Evolutionary conservation across 2,888 invertebrate genomes (phyloP).

Genomic region (Diarsia brunnea): DNA sequence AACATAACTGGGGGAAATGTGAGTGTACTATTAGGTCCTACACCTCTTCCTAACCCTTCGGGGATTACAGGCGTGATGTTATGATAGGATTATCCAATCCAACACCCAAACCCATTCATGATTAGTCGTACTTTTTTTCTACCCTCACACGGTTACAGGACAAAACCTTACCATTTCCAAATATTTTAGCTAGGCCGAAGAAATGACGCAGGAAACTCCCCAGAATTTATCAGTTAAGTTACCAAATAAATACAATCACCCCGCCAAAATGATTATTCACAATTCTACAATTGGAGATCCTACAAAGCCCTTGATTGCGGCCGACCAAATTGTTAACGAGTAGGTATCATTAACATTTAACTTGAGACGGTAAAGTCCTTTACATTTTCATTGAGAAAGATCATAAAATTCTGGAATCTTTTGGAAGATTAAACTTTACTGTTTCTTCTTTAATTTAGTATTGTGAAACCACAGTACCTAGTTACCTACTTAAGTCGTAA

Average conservation of each 20-base stretch:
- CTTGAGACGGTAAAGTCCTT: background rate
- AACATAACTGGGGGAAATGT: too few relatives aligned
- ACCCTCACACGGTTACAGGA: background rate
- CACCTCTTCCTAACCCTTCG: too few relatives aligned
- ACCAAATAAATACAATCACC: background rate
- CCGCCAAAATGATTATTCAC: conserved; percentile 13
- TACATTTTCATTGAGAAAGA: conserved; percentile 24
- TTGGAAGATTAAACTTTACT: conserved; percentile 7
- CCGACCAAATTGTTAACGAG: conserved; percentile 31
- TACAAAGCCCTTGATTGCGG: conserved; percentile 39
- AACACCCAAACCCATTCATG: too few relatives aligned
- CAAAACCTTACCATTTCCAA: background rate
- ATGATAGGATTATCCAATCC: too few relatives aligned
- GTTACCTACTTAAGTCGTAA: background rate
- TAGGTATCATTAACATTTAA: conserved; percentile 29
- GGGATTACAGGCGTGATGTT: too few relatives aligned
- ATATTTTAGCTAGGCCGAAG: background rate
- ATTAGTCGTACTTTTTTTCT: background rate
- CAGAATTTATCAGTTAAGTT: background rate
- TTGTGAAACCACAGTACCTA: background rate
- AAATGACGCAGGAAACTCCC: background rate
- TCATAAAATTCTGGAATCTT: conserved; percentile 18
- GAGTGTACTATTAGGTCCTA: too few relatives aligned
- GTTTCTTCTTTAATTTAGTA: background rate
- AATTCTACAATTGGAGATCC: conserved; percentile 4